Base-by-base conservation (phyloP, 2,888 invertebrate genomes). In the Caenorhabditis sulstoni region DNA sequence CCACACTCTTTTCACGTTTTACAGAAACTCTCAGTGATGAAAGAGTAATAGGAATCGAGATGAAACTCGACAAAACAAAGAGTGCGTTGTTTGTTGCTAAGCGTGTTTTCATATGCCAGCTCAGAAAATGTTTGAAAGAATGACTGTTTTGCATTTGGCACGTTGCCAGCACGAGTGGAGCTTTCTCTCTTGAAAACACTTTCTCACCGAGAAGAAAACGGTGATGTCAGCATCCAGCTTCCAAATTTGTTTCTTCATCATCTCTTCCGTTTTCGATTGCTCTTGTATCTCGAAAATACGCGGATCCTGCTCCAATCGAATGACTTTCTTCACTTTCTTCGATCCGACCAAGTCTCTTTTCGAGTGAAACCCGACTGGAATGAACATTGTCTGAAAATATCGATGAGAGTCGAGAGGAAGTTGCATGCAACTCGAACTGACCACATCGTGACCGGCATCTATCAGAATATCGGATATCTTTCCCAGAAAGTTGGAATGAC, bases 391-490 rank as follows among this genome's bases (percentile, higher is more conserved):
- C 77, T 77, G 16, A 16, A 62, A 29, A n/a, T n/a, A n/a, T n/a
- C n/a, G n/a, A n/a, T n/a, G n/a, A n/a, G n/a, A n/a, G n/a, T n/a
- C n/a, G n/a, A n/a, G n/a, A n/a, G n/a, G n/a, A 3, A 29, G 29
- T 29, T 29, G 3, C 29, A 29, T n/a, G 29, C 3, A 29, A 5
- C 29, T 29, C 29, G 29, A 29, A 57, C 68, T 58, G 3, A 82
- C 82, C 59, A 82, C 80, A 62, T 82, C 71, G 44, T 82, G 75
- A 8, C 82, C 82, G 2, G 71, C 82, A 37, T 78, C 74, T 0
- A 76, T 78, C 3, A 82, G 47, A 58, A 79, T 77, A 57, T 82
- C 82, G 0, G 82, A 77, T 11, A 82, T 77, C 29, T 77, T 79
- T 20, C 82, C 82, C 0, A 82, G 49, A 59, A 78, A 82, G 39